These are phyloP conservation scores for Amphipoea oculea DNA, from an alignment of 2,888 invertebrate species.

Conservation along the genomic window DNA sequence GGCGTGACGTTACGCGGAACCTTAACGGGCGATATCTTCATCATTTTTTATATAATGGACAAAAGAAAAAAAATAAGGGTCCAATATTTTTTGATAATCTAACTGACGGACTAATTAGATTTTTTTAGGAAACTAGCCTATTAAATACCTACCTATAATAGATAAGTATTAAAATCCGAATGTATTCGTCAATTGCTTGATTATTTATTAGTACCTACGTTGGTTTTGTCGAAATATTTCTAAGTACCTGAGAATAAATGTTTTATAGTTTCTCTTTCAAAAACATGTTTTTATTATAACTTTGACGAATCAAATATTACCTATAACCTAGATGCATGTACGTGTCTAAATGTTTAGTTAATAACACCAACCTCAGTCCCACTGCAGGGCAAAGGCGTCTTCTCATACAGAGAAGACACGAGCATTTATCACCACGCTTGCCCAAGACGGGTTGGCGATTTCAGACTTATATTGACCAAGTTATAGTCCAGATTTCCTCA, in stretches of 20 bases:
- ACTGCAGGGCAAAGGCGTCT: too few species aligned
- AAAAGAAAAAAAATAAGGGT: too few species aligned
- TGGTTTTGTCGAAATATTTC: constrained; percentile 28
- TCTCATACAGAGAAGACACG: background rate
- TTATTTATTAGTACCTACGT: constrained; percentile 28
- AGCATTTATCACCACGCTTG: background rate
- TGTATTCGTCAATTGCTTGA: constrained; percentile 52
- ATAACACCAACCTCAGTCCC: background rate
- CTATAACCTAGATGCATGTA: background rate
- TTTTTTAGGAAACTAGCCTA: too few species aligned
- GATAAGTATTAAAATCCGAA: constrained; percentile 13
- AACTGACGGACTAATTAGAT: too few species aligned
- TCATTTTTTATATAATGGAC: too few species aligned
- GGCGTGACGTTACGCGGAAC: too few species aligned
- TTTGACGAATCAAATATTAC: background rate
- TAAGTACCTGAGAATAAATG: constrained; percentile 32
- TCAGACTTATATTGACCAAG: background rate
- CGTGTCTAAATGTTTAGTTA: background rate
- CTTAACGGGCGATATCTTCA: too few species aligned
- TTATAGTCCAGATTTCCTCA: too few species aligned
- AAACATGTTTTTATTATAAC: constrained; percentile 20
- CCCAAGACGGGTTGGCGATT: background rate
- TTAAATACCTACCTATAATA: background rate
- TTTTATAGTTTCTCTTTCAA: constrained; percentile 11
- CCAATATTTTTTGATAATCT: too few species aligned